phyloP scores from a whole-genome alignment of 37 sponge, comb jelly and placozoan genomes.

The Halisarca cf. caerulea region DNA sequence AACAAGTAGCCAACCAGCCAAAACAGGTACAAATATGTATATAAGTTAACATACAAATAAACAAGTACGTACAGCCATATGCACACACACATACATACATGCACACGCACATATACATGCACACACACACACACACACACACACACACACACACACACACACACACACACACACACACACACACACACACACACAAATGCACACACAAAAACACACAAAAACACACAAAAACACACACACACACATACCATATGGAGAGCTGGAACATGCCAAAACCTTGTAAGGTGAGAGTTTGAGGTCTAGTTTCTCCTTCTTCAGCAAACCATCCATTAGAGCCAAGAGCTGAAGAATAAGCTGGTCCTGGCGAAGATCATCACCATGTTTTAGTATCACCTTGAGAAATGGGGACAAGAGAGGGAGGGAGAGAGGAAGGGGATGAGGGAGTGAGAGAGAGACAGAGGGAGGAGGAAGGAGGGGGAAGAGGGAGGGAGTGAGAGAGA shows the following conservation, averaged over 20 bases:
- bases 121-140: background rate
- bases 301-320: slow-evolving; percentile 91
- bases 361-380: slow-evolving; percentile 95
- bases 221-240: too few relatives aligned
- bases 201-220: too few relatives aligned
- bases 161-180: slow-evolving; percentile 28
- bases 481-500: too few relatives aligned
- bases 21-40: too few relatives aligned
- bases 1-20: too few relatives aligned
- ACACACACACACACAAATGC: too few relatives aligned
- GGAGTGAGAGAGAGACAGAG: too few relatives aligned
- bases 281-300: slow-evolving; percentile 99
- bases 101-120: too few relatives aligned
- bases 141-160: slow-evolving; percentile 17
- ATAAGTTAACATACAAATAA: too few relatives aligned
- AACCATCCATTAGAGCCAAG: slow-evolving; percentile 91
- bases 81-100: too few relatives aligned
- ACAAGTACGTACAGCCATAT: too few relatives aligned
- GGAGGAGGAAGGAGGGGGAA: too few relatives aligned
- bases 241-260: background rate
- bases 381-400: slow-evolving; percentile 90
- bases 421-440: background rate
- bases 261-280: slow-evolving; percentile 86
- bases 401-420: background rate
- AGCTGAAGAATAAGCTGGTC: slow-evolving; percentile 98